Evolutionary conservation across 2,888 invertebrate genomes (phyloP).

Genomic region (Eulithis testata): DNA sequence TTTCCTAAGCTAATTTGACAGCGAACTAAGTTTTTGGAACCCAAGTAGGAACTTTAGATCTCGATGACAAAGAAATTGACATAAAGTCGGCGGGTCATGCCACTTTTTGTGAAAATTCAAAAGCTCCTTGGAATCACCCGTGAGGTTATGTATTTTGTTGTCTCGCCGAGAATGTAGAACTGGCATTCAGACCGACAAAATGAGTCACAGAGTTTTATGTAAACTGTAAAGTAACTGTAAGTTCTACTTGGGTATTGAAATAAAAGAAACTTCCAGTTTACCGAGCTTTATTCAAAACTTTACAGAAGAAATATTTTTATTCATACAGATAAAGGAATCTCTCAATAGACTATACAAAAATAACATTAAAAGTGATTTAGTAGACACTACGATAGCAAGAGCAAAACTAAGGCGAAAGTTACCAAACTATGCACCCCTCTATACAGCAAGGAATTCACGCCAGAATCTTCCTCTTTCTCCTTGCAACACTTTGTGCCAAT

Average conservation of each 20-base stretch:
- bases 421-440: constrained; percentile 57
- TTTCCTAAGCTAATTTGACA: too few relatives aligned
- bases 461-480: constrained; percentile 74
- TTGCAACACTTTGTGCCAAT: constrained; percentile 91
- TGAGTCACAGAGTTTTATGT: too few relatives aligned
- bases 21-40: too few relatives aligned
- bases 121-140: too few relatives aligned
- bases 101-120: too few relatives aligned
- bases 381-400: constrained; percentile 60
- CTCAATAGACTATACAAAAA: constrained; percentile 78
- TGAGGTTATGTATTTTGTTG: too few relatives aligned
- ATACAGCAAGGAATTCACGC: constrained; percentile 55
- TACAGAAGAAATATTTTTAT: constrained; percentile 56
- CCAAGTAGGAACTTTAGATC: too few relatives aligned
- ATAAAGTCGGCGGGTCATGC: too few relatives aligned
- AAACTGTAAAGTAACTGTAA: too few relatives aligned
- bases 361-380: constrained; percentile 59
- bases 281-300: constrained; percentile 52
- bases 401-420: constrained; percentile 56
- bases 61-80: too few relatives aligned
- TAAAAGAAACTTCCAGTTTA: constrained; percentile 35
- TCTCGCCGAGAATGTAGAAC: too few relatives aligned
- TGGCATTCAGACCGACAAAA: too few relatives aligned
- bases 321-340: constrained; percentile 60
- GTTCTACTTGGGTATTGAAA: not conserved